phyloP scores from a whole-genome alignment of 2,113 vertebrate species.

The Pelecanus crispus region DNA sequence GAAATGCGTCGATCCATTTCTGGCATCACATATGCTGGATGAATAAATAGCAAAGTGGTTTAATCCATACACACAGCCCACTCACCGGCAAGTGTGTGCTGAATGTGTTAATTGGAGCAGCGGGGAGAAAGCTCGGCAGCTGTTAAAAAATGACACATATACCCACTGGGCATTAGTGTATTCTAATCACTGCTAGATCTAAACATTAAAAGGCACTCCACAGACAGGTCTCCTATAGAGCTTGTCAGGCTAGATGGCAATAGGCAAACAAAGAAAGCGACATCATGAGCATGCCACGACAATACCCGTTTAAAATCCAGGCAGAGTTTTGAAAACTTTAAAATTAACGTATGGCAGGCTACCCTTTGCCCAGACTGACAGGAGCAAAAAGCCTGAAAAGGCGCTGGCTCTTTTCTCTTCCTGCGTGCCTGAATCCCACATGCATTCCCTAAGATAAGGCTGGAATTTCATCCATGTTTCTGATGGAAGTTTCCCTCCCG shows the following conservation, averaged over 20 bases:
- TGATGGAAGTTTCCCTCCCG: not conserved
- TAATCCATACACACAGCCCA: slow-evolving; percentile 69
- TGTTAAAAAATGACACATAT: slow-evolving; percentile 77
- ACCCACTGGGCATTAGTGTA: slow-evolving; percentile 73
- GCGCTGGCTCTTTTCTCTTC: not conserved
- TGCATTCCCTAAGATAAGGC: slow-evolving; percentile 5
- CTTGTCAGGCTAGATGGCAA: not conserved
- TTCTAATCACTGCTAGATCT: slow-evolving; percentile 71
- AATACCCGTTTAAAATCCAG: not conserved
- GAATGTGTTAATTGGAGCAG: slow-evolving; percentile 77
- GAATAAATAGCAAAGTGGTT: slow-evolving; percentile 72
- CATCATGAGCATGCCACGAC: not conserved
- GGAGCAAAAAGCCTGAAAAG: not conserved
- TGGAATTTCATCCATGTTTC: slow-evolving; percentile 21
- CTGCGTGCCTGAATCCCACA: not conserved
- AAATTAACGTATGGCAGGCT: not conserved
- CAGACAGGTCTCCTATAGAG: slow-evolving; percentile 48
- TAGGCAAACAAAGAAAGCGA: slow-evolving; percentile 52
- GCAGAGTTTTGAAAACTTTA: slow-evolving; percentile 27
- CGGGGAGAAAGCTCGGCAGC: slow-evolving; percentile 74
- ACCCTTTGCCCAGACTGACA: not conserved
- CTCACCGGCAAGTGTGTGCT: slow-evolving; percentile 63
- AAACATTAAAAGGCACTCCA: slow-evolving; percentile 66
- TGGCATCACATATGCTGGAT: not conserved
- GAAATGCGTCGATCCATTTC: not conserved